Base-by-base conservation (phyloP, 2,888 invertebrate genomes). In the Clostera curtula region DNA sequence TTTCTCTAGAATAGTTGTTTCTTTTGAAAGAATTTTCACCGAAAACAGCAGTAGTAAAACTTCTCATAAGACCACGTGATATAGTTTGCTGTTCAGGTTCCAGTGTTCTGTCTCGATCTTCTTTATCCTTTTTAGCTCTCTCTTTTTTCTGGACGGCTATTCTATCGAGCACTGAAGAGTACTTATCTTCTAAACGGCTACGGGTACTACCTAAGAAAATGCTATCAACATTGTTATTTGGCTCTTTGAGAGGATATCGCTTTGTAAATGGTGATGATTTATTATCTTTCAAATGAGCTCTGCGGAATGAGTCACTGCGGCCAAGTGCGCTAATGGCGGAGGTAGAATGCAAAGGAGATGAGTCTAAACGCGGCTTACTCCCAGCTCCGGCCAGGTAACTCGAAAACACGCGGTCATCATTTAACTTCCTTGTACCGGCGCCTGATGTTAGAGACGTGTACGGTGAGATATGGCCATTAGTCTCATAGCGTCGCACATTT, bases 181-280 rank as follows among this genome's bases (percentile, higher is more conserved):
- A 93, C 69, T 93, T 93, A 60, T 93, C 91, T 75, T 93, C 92
- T 49, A 92, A 75, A 9, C 91, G 88, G 36, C 86, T 88, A 26
- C 92, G 86, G 12, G 91, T 89, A 34, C 76, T 77, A 22, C 87
- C 88, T 62, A 86, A 60, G 45, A 59, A 50, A 46, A 74, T 58
- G 36, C 45, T 62, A 35, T 82, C 79, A 40, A 79, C 67, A 51
- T 77, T 76, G 56, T 77, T 79, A 56, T 83, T 79, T 43, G 83
- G 56, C 59, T 85, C 84, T 47, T 75, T 76, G 29, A 83, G 68
- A 45, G 76, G 76, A 56, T 75, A 75, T 50, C 77, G 63, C 60
- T 76, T 76, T 34, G 67, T 68, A 40, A 69, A 64, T 30, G 83
- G 82, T 31, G 83, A 75, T 49, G 74, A 68, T 64, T 76, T 72